Evolutionary conservation across 1,140 invertebrate genomes (phyloP).

Genomic region (Tigriopus japonicus): DNA sequence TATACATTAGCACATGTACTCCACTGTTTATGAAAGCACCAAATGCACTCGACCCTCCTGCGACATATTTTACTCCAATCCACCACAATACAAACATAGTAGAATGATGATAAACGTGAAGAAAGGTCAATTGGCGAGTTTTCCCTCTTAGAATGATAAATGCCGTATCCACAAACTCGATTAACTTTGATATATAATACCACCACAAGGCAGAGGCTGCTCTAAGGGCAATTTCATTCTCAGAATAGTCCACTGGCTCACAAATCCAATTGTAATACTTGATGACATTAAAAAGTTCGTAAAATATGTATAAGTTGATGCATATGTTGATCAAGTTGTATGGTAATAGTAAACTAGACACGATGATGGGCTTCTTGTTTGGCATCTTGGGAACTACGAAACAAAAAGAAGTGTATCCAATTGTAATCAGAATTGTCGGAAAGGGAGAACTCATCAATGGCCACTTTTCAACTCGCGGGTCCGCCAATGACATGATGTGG

Average conservation of each 20-base stretch:
- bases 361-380: conserved; percentile 51
- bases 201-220: conserved; percentile 84
- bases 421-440: conserved; percentile 50
- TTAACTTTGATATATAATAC: conserved; percentile 85
- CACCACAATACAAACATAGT: conserved; percentile 85
- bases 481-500: conserved; percentile 26
- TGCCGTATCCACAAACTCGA: conserved; percentile 82
- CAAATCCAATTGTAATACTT: conserved; percentile 71
- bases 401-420: conserved; percentile 57
- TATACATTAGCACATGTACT: conserved; percentile 83
- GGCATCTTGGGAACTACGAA: conserved; percentile 63
- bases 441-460: conserved; percentile 59
- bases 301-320: conserved; percentile 65
- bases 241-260: conserved; percentile 60
- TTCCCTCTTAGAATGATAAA: conserved; percentile 80
- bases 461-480: conserved; percentile 65
- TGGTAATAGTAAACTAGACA: conserved; percentile 47
- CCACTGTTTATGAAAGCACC: conserved; percentile 75
- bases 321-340: conserved; percentile 69
- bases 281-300: conserved; percentile 49
- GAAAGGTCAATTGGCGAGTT: conserved; percentile 62
- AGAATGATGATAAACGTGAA: conserved; percentile 79
- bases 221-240: conserved; percentile 62
- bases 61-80: conserved; percentile 90
- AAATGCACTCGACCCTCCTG: conserved; percentile 72